Conservation (phyloP, 1,140 invertebrate species). For the Panagrolaimus sp. region DNA sequence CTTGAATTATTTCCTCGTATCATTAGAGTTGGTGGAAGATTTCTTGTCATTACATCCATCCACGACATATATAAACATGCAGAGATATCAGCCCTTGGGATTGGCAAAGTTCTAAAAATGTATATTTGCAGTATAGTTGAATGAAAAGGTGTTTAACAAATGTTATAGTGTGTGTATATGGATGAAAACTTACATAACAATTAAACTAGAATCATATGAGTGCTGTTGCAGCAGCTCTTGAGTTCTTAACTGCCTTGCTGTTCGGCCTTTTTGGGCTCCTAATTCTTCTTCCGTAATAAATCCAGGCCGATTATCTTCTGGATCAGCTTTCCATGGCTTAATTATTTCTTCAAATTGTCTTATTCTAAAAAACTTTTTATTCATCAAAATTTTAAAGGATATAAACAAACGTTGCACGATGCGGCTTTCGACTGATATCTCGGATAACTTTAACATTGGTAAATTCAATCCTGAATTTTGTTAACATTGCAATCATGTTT, state of each 20-base stretch:
- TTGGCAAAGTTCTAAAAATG: constrained; percentile 59
- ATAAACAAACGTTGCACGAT: constrained; percentile 12
- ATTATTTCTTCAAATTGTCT: constrained; percentile 22
- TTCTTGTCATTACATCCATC: constrained; percentile 58
- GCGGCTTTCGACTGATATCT: constrained; percentile 24
- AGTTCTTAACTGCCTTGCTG: constrained; percentile 27
- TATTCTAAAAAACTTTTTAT: neutral
- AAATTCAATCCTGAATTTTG: constrained; percentile 32
- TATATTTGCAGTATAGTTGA: too few relatives aligned
- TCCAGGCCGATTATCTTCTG: constrained; percentile 9
- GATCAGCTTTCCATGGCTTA: constrained; percentile 22
- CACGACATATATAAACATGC: constrained; percentile 61
- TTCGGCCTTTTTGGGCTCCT: constrained; percentile 13
- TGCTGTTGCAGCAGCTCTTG: constrained; percentile 28
- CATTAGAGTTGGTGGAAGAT: constrained; percentile 60
- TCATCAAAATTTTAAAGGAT: neutral
- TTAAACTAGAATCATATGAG: constrained; percentile 25
- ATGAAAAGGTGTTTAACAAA: too few relatives aligned
- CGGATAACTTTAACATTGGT: constrained; percentile 30
- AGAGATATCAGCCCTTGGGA: constrained; percentile 60
- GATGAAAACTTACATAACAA: constrained; percentile 29
- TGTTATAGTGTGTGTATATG: too few relatives aligned
- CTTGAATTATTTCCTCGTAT: constrained; percentile 61
- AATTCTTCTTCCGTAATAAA: constrained; percentile 31
- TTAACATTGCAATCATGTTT: constrained; percentile 22